Evolutionary conservation across 2,113 vertebrate species (phyloP).

Genomic region (Dascyllus trimaculatus): DNA sequence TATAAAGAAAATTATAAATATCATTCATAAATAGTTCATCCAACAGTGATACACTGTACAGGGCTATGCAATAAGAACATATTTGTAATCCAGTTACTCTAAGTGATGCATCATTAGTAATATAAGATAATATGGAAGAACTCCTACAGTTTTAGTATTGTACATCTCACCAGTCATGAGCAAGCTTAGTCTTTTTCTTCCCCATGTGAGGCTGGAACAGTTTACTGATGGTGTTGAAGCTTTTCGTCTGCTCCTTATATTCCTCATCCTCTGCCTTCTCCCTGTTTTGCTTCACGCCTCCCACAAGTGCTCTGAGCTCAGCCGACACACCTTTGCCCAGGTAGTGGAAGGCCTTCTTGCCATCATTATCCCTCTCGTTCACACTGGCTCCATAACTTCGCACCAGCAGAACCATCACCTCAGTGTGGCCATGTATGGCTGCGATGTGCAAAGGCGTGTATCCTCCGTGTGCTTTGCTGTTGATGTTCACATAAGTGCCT

Average conservation of each 20-base stretch:
- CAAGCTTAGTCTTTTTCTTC: constrained; percentile 85
- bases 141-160: background rate
- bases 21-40: constrained; percentile 9
- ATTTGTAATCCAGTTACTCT: background rate
- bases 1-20: constrained; percentile 33
- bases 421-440: constrained; percentile 88
- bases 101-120: constrained; percentile 13
- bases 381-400: constrained; percentile 85
- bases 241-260: constrained; percentile 87
- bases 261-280: constrained; percentile 85
- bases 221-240: constrained; percentile 89
- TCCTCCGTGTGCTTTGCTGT: constrained; percentile 89
- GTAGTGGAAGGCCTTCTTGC: constrained; percentile 92
- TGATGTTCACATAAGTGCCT: constrained; percentile 83
- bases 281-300: constrained; percentile 79
- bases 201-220: constrained; percentile 87
- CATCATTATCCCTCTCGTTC: constrained; percentile 90
- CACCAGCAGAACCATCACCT: constrained; percentile 87
- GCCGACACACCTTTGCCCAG: constrained; percentile 80
- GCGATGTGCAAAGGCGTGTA: constrained; percentile 96
- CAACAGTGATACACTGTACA: constrained; percentile 38
- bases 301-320: constrained; percentile 85
- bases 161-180: constrained; percentile 72
- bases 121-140: constrained; percentile 1
- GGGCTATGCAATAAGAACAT: background rate